These are phyloP conservation scores for Vollenhovia emeryi DNA, from an alignment of 1,140 invertebrate species.

Conservation along the genomic window DNA sequence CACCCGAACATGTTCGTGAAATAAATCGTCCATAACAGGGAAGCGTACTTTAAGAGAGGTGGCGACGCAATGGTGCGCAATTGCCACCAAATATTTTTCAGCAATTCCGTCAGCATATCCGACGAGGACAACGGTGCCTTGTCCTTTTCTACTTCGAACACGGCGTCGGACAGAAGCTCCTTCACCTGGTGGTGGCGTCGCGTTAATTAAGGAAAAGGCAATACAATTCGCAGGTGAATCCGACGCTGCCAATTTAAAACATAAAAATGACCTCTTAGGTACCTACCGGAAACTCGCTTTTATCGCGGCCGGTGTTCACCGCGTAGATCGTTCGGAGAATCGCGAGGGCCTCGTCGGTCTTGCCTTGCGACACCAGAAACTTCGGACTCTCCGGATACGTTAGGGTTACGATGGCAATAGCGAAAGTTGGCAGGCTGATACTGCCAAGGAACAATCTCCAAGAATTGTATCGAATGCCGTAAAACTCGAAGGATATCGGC, in stretches of 20 bases:
- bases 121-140: neutral
- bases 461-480: slow-evolving; percentile 85
- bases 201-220: neutral
- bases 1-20: slow-evolving; percentile 90
- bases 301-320: slow-evolving; percentile 85
- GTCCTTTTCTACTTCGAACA: neutral
- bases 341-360: slow-evolving; percentile 86
- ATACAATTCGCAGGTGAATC: neutral
- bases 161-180: slow-evolving; percentile 50
- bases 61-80: slow-evolving; percentile 85
- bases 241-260: neutral
- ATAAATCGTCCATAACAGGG: slow-evolving; percentile 86
- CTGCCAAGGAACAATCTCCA: slow-evolving; percentile 89
- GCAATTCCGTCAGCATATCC: slow-evolving; percentile 71
- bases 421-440: slow-evolving; percentile 86
- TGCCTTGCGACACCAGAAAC: slow-evolving; percentile 89
- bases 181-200: slow-evolving; percentile 61
- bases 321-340: slow-evolving; percentile 87
- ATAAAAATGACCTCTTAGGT: neutral
- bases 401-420: slow-evolving; percentile 84
- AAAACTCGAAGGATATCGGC: slow-evolving; percentile 82
- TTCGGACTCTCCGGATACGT: slow-evolving; percentile 92
- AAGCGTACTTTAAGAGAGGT: slow-evolving; percentile 86
- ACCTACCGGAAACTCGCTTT: slow-evolving; percentile 80
- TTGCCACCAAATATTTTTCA: slow-evolving; percentile 85